These are phyloP conservation scores for Neofelis nebulosa DNA, from an alignment of 2,113 vertebrate species.

Conservation along the genomic window DNA sequence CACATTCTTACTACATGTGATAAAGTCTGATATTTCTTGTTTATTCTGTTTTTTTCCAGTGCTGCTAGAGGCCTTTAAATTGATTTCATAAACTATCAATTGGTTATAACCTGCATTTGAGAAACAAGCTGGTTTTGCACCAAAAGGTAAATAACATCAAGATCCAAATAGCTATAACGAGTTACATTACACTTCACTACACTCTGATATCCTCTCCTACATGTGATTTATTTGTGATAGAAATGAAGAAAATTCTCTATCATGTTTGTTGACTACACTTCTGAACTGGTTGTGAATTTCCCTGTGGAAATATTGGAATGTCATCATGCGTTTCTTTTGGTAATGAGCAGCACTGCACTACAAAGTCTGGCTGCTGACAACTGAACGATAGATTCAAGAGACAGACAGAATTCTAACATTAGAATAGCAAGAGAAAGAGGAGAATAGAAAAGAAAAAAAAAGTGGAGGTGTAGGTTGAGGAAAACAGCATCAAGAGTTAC, in stretches of 20 bases:
- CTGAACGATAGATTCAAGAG: background rate
- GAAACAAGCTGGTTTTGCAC: background rate
- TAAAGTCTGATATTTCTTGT: background rate
- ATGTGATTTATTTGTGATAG: background rate
- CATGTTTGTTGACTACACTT: background rate
- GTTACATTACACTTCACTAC: background rate
- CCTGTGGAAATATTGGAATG: background rate
- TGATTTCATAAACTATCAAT: background rate
- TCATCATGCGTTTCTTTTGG: background rate
- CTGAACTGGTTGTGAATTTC: background rate
- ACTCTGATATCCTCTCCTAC: background rate
- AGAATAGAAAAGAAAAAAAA: background rate
- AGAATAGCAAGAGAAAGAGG: background rate
- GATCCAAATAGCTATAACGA: background rate
- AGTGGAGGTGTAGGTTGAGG: too few species aligned
- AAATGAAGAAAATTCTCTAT: background rate
- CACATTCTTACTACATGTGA: background rate
- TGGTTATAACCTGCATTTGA: background rate
- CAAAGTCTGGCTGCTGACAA: background rate
- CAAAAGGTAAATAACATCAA: background rate
- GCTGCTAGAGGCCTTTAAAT: background rate
- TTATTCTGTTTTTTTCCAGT: constrained; percentile 11
- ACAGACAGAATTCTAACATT: background rate
- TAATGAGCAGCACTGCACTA: background rate
- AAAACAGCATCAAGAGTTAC: background rate